Base-by-base conservation (phyloP, 2,113 vertebrate species). In the Megaceryle torquata region DNA sequence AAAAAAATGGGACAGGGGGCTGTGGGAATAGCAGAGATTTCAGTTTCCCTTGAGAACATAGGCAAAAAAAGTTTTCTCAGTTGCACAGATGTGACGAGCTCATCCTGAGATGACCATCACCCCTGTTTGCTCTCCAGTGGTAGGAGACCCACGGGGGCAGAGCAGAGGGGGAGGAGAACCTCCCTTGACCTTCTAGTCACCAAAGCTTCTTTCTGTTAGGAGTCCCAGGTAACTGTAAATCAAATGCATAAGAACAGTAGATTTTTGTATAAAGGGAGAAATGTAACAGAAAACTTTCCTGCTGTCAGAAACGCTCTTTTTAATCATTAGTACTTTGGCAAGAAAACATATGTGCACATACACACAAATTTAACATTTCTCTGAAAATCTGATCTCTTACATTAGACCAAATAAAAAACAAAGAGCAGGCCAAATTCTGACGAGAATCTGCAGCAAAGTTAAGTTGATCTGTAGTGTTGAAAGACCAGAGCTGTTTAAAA, bases 381-480 rank as follows among this genome's bases (percentile, higher is more conserved):
- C 77, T 94, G 76, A 86, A 95, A 69, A 75, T 97, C 97, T 97
- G 95, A 96, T 97, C 94, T 96, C 92, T 93, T 91, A 88, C 90
- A 93, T 96, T 86, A 98, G 97, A 98, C 95, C 96, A 98, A 98
- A 98, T 89, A 90, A 97, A 98, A 98, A 95, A 93, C 87, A 96
- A 75, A 94, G 76, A 79, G 28, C 67, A 75, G 91, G 93, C 94
- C 94, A 94, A 96, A 96, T 70, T 96, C 80, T 95, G 94, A 90
- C 9, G n/a, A 95, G 68, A 67, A 82, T 83, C 89, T 82, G 82
- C 68, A 82, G 69, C 76, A 81, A 81, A 75, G 74, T 75, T 54
- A 67, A 70, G 68, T 37, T 87, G 85, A 87, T 93, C 67, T 48
- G 48, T 41, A 54, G 44, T 50, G 65, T 9, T 95, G 96, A 92